Evolutionary conservation across 2,113 vertebrate genomes (phyloP).

Genomic region (Malurus cyaneus): DNA sequence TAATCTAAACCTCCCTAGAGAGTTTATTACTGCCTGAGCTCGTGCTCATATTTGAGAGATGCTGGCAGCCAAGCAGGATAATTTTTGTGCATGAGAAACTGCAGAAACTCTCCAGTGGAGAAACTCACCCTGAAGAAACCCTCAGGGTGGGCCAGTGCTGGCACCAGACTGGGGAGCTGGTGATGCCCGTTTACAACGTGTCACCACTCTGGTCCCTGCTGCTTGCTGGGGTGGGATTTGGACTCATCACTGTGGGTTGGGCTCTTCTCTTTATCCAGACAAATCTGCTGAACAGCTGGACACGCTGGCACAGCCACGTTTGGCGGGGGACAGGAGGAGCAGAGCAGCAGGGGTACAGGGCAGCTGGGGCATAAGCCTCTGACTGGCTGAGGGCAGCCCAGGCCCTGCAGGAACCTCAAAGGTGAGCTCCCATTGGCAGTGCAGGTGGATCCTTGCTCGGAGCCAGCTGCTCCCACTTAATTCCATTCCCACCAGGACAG

Average conservation of each 20-base stretch:
- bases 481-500: background rate
- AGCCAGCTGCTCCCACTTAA: background rate
- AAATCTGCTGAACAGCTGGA: background rate
- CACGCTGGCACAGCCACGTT: rapidly evolving
- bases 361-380: background rate
- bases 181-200: background rate
- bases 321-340: background rate
- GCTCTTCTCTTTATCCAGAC: background rate
- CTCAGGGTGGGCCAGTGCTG: background rate
- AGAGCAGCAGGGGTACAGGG: background rate
- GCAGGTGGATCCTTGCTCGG: background rate
- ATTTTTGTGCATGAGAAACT: background rate
- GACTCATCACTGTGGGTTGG: background rate
- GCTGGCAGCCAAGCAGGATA: background rate
- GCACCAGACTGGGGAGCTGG: background rate
- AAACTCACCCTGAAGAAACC: background rate
- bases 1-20: background rate
- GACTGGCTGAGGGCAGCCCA: background rate
- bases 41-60: background rate
- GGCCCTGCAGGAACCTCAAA: background rate
- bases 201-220: background rate
- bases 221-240: background rate
- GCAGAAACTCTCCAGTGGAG: too few species aligned
- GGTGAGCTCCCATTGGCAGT: background rate
- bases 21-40: background rate